phyloP scores from a whole-genome alignment of 2,888 invertebrate species.

The Drosophila anomelani region DNA sequence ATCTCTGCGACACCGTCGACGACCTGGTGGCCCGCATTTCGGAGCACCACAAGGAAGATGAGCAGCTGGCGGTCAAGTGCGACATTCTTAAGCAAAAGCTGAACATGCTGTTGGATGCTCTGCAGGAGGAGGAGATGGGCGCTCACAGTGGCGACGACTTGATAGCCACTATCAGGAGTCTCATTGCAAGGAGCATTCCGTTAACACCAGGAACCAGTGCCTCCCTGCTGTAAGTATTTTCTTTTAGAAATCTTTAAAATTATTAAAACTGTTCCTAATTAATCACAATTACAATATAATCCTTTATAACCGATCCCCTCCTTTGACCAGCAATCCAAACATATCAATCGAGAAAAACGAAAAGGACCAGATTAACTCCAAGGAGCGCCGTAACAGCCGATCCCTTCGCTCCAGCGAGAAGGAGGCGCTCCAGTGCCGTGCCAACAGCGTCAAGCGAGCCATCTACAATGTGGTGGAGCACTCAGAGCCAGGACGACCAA shows the following conservation, averaged over 20 bases:
- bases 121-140: conserved; percentile 88
- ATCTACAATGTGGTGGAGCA: conserved; percentile 92
- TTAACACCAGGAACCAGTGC: conserved; percentile 50
- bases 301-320: background rate
- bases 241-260: background rate
- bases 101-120: conserved; percentile 89
- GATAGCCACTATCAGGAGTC: conserved; percentile 78
- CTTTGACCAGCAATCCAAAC: conserved; percentile 78
- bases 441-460: conserved; percentile 93
- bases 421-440: conserved; percentile 87
- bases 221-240: conserved; percentile 65
- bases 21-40: conserved; percentile 89
- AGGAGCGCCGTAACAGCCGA: conserved; percentile 83
- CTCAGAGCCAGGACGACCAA: conserved; percentile 87
- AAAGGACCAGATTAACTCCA: conserved; percentile 86
- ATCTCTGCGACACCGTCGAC: conserved; percentile 91
- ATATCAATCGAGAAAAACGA: conserved; percentile 86
- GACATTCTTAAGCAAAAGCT: conserved; percentile 90
- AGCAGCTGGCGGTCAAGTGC: conserved; percentile 88
- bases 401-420: conserved; percentile 86
- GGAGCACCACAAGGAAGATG: conserved; percentile 87
- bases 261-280: too few relatives aligned
- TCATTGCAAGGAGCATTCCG: conserved; percentile 75
- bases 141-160: conserved; percentile 83
- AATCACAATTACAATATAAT: background rate